Percentiles rank a stretch among this genome's conserved stretches.
Conservation (phyloP, 2,797 vertebrate genomes). For the Sciurus carolinensis region DNA sequence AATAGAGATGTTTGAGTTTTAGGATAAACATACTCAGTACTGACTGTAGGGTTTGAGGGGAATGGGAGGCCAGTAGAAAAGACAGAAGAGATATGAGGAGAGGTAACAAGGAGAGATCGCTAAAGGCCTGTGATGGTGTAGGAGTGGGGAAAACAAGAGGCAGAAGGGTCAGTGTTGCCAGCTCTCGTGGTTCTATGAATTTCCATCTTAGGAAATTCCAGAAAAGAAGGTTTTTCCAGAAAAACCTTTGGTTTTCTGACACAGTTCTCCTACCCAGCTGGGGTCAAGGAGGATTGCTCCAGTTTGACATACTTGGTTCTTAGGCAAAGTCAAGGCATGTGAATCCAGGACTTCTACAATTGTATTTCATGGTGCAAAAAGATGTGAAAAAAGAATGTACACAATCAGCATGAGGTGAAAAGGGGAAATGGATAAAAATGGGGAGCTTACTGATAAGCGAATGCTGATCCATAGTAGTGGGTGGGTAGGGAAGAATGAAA, state of each 20-base stretch:
- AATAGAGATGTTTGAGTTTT: not conserved
- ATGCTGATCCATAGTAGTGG: no score
- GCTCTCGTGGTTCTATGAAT: not conserved
- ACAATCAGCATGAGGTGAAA: not conserved
- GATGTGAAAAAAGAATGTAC: not conserved
- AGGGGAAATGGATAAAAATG: not conserved
- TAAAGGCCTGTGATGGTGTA: not conserved
- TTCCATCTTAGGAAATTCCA: no score
- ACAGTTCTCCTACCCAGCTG: not conserved
- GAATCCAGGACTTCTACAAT: not conserved
- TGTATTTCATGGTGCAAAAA: not conserved
- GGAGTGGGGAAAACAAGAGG: not conserved
- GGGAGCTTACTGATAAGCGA: not conserved
- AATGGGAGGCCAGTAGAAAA: not conserved
- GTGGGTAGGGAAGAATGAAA: no score
- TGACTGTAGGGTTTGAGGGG: not conserved
- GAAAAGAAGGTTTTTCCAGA: no score
- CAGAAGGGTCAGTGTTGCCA: no score
- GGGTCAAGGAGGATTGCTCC: not conserved
- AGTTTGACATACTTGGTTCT: not conserved
- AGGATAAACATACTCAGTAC: not conserved
- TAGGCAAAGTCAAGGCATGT: not conserved
- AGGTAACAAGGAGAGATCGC: not conserved
- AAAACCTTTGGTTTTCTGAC: not conserved
- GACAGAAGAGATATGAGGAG: not conserved